phyloP scores from a whole-genome alignment of 2,888 invertebrate genomes.

The Leptopilina syphax region DNA sequence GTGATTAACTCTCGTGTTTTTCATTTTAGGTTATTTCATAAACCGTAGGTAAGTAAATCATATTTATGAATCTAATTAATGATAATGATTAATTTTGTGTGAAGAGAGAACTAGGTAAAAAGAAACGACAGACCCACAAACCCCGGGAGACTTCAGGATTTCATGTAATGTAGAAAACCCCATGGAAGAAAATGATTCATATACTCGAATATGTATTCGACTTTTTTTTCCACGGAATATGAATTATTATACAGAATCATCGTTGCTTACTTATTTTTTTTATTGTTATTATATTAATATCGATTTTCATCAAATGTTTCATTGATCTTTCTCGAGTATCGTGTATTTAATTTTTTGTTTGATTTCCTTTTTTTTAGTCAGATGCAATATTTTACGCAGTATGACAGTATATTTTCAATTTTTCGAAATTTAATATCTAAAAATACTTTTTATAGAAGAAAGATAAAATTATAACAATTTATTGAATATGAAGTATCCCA shows the following conservation, averaged over 20 bases:
- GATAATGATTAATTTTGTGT: conserved; percentile 12
- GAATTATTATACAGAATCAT: neutral
- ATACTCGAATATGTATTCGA: neutral
- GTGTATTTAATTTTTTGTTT: too few species aligned
- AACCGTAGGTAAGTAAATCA: neutral
- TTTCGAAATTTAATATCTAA: too few species aligned
- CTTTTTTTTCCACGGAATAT: neutral
- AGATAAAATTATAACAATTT: too few species aligned
- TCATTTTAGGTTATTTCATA: neutral
- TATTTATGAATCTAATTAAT: conserved; percentile 19
- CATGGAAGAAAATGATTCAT: conserved; percentile 38
- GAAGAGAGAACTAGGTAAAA: conserved; percentile 28
- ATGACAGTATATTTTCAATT: too few species aligned
- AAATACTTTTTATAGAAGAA: too few species aligned
- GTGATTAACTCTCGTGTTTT: neutral
- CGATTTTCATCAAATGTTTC: neutral
- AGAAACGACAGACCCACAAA: neutral
- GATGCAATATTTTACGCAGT: too few species aligned
- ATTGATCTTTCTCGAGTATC: conserved; percentile 2
- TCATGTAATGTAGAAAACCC: conserved; percentile 22
- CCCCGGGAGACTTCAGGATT: conserved; percentile 21
- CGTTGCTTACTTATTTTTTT: neutral
- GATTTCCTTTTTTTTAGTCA: too few species aligned
- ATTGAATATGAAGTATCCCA: too few species aligned
- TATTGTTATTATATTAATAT: neutral